phyloP scores from a whole-genome alignment of 1,140 invertebrate species.

The Drosophila persimilis region DNA sequence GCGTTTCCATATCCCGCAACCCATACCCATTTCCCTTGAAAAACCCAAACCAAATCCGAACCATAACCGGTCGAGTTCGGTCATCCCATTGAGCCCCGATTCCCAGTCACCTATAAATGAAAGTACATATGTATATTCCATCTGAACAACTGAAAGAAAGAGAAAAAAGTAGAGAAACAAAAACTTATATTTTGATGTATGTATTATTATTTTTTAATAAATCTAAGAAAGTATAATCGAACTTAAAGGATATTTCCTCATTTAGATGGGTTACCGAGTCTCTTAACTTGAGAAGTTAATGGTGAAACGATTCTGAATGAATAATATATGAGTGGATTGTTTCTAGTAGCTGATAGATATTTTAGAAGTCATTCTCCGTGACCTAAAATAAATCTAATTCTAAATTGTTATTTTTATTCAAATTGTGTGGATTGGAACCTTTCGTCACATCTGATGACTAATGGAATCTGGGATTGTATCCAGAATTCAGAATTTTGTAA shows the following conservation, averaged over 20 bases:
- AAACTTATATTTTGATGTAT: constrained; percentile 71
- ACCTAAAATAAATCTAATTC: too few species aligned
- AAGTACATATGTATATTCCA: constrained; percentile 14
- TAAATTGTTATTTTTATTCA: too few species aligned
- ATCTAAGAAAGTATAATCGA: constrained; percentile 49
- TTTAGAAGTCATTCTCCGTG: too few species aligned
- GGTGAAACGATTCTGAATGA: too few species aligned
- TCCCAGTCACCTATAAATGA: neutral
- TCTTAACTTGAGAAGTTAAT: too few species aligned
- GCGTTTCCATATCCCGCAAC: constrained; percentile 1
- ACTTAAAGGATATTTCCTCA: constrained; percentile 1
- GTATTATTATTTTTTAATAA: constrained; percentile 73
- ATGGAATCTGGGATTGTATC: too few species aligned
- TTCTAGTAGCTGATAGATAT: too few species aligned
- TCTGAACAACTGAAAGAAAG: constrained; percentile 22
- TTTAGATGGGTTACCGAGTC: neutral
- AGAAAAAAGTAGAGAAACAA: constrained; percentile 31
- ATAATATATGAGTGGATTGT: too few species aligned
- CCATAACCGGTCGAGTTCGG: constrained; percentile 15
- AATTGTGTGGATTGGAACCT: too few species aligned
- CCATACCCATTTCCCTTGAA: constrained; percentile 1
- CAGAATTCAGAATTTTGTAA: too few species aligned
- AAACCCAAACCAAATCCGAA: constrained; percentile 3
- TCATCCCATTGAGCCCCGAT: neutral
- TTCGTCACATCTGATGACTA: too few species aligned